phyloP scores from a whole-genome alignment of 2,113 vertebrate genomes.

The Syngnathus scovelli region DNA sequence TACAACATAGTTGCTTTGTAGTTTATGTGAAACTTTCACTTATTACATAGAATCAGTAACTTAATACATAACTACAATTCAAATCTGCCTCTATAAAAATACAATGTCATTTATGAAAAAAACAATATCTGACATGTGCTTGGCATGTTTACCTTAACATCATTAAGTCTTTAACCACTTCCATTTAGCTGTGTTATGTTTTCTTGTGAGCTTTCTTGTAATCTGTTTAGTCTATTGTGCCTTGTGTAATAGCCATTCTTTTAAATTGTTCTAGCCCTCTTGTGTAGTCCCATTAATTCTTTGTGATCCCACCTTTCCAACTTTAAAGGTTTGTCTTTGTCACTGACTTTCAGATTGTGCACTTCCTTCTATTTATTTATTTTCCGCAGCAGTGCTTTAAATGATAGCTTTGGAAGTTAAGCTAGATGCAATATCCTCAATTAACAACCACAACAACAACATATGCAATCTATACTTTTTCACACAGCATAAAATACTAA shows the following conservation, averaged over 20 bases:
- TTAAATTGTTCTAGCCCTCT: background rate
- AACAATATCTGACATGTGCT: too few species aligned
- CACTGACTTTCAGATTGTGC: background rate
- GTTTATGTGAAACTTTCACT: too few species aligned
- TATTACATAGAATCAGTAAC: too few species aligned
- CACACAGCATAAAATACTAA: background rate
- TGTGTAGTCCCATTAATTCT: background rate
- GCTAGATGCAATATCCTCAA: background rate
- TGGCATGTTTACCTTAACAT: background rate
- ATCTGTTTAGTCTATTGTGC: background rate
- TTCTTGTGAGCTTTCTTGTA: background rate
- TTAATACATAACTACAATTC: background rate
- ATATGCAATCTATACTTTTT: background rate
- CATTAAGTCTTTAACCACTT: background rate
- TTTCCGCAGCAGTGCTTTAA: background rate
- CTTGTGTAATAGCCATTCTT: constrained; percentile 2
- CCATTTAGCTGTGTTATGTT: too few species aligned
- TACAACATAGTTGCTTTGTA: too few species aligned
- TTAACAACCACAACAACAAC: background rate
- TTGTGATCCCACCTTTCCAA: background rate
- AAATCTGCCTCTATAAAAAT: background rate
- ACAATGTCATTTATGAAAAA: too few species aligned
- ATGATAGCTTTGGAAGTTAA: background rate
- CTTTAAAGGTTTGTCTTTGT: constrained; percentile 3
- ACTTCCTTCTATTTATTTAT: background rate